These are phyloP conservation scores for Junonia oenone DNA, from an alignment of 2,888 invertebrate species.

Conservation along the genomic window DNA sequence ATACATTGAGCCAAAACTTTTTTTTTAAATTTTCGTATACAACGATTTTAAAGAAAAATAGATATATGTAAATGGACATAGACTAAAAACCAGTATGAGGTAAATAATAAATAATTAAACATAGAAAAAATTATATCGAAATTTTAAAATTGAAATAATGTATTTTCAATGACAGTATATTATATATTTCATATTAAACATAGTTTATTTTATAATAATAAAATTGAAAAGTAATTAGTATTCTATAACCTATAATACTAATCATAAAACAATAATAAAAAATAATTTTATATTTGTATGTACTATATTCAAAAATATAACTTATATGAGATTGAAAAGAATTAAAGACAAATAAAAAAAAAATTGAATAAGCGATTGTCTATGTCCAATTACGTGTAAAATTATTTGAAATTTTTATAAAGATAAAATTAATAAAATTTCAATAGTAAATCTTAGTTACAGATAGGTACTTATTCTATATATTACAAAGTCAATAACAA, in stretches of 20 bases:
- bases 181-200: too few species aligned
- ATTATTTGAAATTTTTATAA: not conserved
- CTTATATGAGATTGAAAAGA: too few species aligned
- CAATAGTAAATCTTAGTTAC: too few species aligned
- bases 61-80: not conserved
- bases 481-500: slow-evolving; percentile 62
- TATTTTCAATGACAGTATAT: too few species aligned
- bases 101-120: not conserved
- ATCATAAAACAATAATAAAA: too few species aligned
- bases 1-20: slow-evolving; percentile 12
- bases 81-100: not conserved
- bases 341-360: too few species aligned
- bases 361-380: not conserved
- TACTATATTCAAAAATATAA: too few species aligned
- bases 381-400: not conserved
- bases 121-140: not conserved
- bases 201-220: too few species aligned
- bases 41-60: not conserved
- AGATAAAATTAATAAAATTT: slow-evolving; percentile 6
- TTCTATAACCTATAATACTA: too few species aligned
- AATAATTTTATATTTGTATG: too few species aligned
- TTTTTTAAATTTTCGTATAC: not conserved
- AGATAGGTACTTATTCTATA: slow-evolving; percentile 45
- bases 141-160: not conserved
- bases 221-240: too few species aligned